Base-by-base conservation (phyloP, 2,113 vertebrate genomes). In the Trochalopteron elliotii region DNA sequence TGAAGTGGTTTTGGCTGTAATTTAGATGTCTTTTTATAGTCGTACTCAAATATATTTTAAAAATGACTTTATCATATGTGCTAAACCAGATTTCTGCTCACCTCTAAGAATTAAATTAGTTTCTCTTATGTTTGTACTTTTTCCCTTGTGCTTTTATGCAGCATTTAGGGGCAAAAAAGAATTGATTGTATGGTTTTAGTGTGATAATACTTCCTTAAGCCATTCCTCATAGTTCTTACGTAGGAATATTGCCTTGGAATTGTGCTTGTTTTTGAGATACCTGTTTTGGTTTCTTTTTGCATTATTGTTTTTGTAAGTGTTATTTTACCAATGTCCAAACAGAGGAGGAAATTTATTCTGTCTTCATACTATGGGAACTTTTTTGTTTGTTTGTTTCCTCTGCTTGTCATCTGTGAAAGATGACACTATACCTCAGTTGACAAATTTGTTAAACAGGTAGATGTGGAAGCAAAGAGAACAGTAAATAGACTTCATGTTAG, bases 121-220 rank as follows among this genome's bases (percentile, higher is more conserved):
- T 82, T 68, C 3, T 71, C 1, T 25, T 78, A 7, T 5, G 4
- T n/a, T 49, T 84, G 11, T 78, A 6, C 11, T 30, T 30, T 53
- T 53, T 89, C 81, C 12, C 15, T 14, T 52, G 18, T 64, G 24
- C 1, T 3, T 83, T 90, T 77, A 28, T 59, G 10, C 17, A 74
- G 2, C 10, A 39, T 3, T 56, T 77, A 5, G 3, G 1, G 8
- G 14, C 1, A 0, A 0, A 5, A 10, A 49, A 30, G 37, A 12
- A 7, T 22, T 63, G 33, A 22, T 5, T 39, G 31, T 72, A 39
- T 50, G 22, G 4, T 67, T 91, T 9, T 12, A 3, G 21, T 74
- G 49, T 31, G 17, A 15, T 40, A 40, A 79, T 30, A 3, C 31
- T 53, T 65, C 8, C 35, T 60, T 65, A 70, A 67, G 35, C 8